Conservation (phyloP, 2,113 vertebrate species). For the Bos taurus region ARS-UCD2.0 NC_037357.1:59982501-59983000, state of each 20-base stretch:
- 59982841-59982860: neutral
- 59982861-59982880: neutral
- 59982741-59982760: neutral
- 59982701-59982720: neutral
- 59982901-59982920: neutral
- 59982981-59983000: neutral
- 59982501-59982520: neutral
- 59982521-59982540: neutral
- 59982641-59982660: neutral
- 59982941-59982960: neutral
- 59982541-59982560: neutral
- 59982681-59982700: neutral
- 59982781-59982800: neutral
- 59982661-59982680: neutral
- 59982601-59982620: neutral
- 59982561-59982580: neutral
- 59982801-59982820: neutral
- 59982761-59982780: neutral
- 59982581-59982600: neutral
- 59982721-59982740: neutral
- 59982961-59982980: neutral
- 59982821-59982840: neutral
- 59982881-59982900: neutral
- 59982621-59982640: neutral
- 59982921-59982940: neutral